Percentiles rank a stretch among this genome's conserved stretches.
These are phyloP conservation scores for Pardosa pseudoannulata DNA, from an alignment of 2,888 invertebrate genomes.

Conservation along the genomic window DNA sequence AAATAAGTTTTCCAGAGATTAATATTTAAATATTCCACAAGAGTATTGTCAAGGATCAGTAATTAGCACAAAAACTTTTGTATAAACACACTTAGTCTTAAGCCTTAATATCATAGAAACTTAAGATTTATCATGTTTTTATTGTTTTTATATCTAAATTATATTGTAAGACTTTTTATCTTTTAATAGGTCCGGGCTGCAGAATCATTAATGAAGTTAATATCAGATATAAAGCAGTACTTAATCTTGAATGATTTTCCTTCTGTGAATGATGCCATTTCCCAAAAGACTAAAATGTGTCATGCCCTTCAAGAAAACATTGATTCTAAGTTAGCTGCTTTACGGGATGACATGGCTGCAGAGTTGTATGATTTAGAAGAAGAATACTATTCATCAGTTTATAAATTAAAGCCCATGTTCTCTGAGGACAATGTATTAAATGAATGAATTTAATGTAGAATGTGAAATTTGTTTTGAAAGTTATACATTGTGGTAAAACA, in stretches of 20 bases:
- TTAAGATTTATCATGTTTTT: no score
- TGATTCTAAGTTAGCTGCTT: conserved; percentile 92
- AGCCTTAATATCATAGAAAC: not conserved
- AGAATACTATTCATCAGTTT: conserved; percentile 84
- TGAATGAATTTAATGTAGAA: no score
- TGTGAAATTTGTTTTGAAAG: no score
- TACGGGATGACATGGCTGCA: conserved; percentile 95
- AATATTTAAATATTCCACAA: no score
- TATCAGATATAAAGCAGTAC: conserved; percentile 98
- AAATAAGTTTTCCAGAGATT: no score
- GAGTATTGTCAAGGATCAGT: no score
- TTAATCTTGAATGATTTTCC: conserved; percentile 98
- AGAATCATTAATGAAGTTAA: conserved; percentile 96
- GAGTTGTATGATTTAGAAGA: conserved; percentile 94
- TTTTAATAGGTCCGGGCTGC: conserved; percentile 88
- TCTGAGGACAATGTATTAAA: conserved; percentile 49
- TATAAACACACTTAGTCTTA: not conserved
- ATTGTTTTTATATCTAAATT: conserved; percentile 8
- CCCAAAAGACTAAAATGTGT: conserved; percentile 91
- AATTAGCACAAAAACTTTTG: no score
- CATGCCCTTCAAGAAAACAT: conserved; percentile 93
- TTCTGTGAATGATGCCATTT: conserved; percentile 97
- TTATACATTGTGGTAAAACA: no score
- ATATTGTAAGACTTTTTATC: not conserved
- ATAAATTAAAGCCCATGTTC: conserved; percentile 59